phyloP scores from a whole-genome alignment of 2,113 vertebrate species.

The Manacus vitellinus region DNA sequence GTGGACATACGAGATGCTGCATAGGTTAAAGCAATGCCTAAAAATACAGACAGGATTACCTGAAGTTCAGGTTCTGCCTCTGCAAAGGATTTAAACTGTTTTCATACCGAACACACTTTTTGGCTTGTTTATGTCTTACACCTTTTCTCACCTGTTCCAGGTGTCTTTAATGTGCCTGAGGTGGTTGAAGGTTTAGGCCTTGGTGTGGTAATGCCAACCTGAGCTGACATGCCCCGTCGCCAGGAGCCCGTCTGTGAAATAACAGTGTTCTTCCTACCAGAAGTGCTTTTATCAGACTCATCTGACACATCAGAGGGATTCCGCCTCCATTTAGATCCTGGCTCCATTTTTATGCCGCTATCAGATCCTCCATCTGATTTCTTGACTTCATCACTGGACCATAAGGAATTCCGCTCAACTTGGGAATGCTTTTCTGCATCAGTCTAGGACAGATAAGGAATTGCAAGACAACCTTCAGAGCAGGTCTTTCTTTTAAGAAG shows the following conservation, averaged over 20 bases:
- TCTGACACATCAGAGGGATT: conserved; percentile 93
- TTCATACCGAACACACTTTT: not conserved
- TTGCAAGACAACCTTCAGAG: not conserved
- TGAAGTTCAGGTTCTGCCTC: conserved; percentile 58
- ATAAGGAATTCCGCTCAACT: conserved; percentile 80
- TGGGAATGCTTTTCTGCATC: conserved; percentile 92
- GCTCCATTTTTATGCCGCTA: conserved; percentile 85
- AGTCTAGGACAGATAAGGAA: conserved; percentile 78
- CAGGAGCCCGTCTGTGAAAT: conserved; percentile 94
- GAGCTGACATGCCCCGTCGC: conserved; percentile 94
- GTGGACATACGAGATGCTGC: not conserved
- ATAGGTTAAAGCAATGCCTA: not conserved
- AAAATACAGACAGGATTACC: conserved; percentile 45
- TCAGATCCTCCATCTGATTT: conserved; percentile 89
- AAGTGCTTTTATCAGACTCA: conserved; percentile 91
- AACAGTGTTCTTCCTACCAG: conserved; percentile 85
- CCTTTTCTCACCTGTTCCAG: conserved; percentile 84
- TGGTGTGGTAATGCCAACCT: conserved; percentile 93
- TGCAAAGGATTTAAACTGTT: not conserved
- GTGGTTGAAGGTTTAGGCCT: conserved; percentile 84
- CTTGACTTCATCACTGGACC: conserved; percentile 90
- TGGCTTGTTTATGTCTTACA: not conserved
- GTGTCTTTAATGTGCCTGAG: conserved; percentile 79
- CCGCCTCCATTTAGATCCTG: conserved; percentile 87
- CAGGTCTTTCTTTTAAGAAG: not conserved